Evolutionary conservation across 64 coral and sea anemone genomes (phyloP), one percentile per base, ranked within the genome.

Genomic region (Hydrozoanthus tunicans): DNA sequence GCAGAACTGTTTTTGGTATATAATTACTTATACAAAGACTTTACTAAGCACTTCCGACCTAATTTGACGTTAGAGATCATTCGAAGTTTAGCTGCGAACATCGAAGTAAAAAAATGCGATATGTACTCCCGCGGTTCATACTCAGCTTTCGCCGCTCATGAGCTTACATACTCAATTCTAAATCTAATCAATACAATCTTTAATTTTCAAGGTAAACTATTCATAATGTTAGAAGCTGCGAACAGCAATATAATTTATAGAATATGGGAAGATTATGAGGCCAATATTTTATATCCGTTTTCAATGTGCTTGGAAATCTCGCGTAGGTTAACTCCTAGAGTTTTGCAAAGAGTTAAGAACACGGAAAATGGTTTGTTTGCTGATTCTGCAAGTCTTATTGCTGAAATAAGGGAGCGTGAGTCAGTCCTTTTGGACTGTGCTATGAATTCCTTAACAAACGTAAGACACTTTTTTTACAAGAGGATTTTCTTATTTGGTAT

Each of bases 1-100:
- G 61, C 61, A 53, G 80, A 83, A 83, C 12, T 83, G 59, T 83
- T 83, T 15, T 8, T 65, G 6, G 27, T 83, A 1, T 83, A 83
- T 17, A 63, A 67, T 32, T 83, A 83, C 60, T 53, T 83, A 51
- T 83, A 83, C 51, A 14, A 25, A 5, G 11, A 83, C 9, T 67
- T 83, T 65, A 13, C 52, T 15, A 27, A 15, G 7, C 62, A 59
- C n/a, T 83, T 83, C 15, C 80, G 53, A 83, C 80, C 62, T 9
- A 67, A 67, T 67, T 73, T 86, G 58, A 86, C 83, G 26, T 51
- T 25, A 0, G 67, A 86, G 5, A 3, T 74, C 1, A 27, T 86
- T 13, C 24, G 53, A 73, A 56, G 68, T 58, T 59, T 86, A 3
- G 68, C 25, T 73, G 52, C 83, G 73, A 86, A 57, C 54, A n/a